Conservation (phyloP, 2,113 vertebrate genomes). For the Melanerpes formicivorus region DNA sequence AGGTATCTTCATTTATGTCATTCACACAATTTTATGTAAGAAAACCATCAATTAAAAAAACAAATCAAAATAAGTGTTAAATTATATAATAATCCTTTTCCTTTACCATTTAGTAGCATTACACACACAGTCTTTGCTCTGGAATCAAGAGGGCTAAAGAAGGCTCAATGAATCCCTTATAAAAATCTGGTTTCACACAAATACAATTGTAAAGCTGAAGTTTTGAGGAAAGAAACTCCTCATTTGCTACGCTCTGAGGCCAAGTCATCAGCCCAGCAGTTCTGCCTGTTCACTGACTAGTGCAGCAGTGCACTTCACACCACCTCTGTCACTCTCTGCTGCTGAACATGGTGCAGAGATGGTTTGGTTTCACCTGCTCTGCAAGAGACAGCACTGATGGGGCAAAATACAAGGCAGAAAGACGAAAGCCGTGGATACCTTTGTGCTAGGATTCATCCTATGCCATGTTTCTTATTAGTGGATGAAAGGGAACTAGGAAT, state of each 20-base stretch:
- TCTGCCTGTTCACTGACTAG: neutral
- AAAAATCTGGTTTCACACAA: neutral
- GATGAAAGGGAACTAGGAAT: slow-evolving; percentile 12
- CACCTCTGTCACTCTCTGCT: neutral
- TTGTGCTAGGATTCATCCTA: neutral
- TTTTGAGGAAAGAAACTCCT: neutral
- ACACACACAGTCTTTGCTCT: neutral
- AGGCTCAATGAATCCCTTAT: neutral
- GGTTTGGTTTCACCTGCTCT: neutral
- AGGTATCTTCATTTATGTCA: neutral
- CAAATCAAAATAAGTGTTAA: neutral
- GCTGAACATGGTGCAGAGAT: neutral
- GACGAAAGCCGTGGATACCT: neutral
- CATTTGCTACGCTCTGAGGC: neutral
- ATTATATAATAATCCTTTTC: neutral
- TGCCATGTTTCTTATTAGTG: neutral
- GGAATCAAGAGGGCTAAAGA: neutral
- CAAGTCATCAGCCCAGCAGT: neutral
- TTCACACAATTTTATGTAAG: neutral
- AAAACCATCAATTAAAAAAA: neutral
- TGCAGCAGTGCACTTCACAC: neutral
- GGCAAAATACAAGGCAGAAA: neutral
- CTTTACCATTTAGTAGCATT: neutral
- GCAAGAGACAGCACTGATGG: neutral
- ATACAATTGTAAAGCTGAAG: neutral